Evolutionary conservation across 2,888 invertebrate species (phyloP).

Genomic region (Myathropa florea): DNA sequence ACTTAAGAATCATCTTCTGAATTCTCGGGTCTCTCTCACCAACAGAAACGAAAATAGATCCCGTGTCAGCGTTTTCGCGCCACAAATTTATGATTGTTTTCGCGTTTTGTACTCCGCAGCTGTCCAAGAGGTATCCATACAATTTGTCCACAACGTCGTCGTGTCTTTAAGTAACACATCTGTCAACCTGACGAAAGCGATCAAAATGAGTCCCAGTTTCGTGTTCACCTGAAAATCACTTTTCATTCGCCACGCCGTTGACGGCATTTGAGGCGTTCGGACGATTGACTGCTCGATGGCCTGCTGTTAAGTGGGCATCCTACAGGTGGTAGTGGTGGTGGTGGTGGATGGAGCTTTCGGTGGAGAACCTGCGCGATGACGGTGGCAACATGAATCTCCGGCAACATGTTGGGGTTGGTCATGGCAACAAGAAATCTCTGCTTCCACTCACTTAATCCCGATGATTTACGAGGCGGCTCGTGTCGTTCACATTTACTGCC

Average conservation of each 20-base stretch:
- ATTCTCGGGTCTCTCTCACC: background rate
- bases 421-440: background rate
- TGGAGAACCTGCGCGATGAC: background rate
- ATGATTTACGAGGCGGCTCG: background rate
- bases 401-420: background rate
- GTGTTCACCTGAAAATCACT: conserved; percentile 16
- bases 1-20: background rate
- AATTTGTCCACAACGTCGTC: background rate
- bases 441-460: background rate
- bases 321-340: conserved; percentile 24
- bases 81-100: conserved; percentile 43
- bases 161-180: conserved; percentile 3
- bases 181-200: background rate
- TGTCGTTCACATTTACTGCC: background rate
- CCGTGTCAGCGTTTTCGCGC: conserved; percentile 6
- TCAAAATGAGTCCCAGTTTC: conserved; percentile 1
- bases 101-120: background rate
- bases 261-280: background rate
- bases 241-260: background rate
- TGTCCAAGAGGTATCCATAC: background rate
- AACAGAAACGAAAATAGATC: conserved; percentile 18
- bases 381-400: background rate
- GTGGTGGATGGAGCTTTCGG: conserved; percentile 18
- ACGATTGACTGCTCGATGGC: background rate
- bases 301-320: conserved; percentile 8